A percentile compares a stretch with the other conserved stretches of the same genome.
phyloP scores from a whole-genome alignment of 1,140 invertebrate genomes.

The Caligus rogercresseyi region DNA sequence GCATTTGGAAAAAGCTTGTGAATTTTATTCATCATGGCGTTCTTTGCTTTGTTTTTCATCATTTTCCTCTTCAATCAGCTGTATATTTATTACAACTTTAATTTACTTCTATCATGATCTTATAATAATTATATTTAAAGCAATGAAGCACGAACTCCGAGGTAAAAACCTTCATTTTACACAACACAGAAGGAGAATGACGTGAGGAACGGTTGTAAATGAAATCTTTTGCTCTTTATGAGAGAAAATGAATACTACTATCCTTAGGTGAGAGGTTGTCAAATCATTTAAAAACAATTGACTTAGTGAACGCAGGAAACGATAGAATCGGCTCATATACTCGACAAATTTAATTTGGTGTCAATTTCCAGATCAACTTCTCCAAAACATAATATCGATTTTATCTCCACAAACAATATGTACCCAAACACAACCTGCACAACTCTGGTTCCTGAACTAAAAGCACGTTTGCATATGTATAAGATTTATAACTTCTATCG shows the following conservation, averaged over 20 bases:
- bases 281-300: not conserved
- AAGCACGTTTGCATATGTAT: slow-evolving; percentile 93
- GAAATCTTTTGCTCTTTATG: not conserved
- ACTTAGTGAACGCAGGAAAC: slow-evolving; percentile 11
- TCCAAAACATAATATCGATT: slow-evolving; percentile 22
- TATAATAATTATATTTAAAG: not conserved
- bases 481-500: too few relatives aligned
- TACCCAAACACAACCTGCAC: slow-evolving; percentile 42
- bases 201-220: not conserved
- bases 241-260: too few relatives aligned
- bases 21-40: too few relatives aligned
- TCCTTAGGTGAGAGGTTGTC: not conserved
- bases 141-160: not conserved
- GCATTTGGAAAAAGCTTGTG: too few relatives aligned
- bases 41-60: not conserved
- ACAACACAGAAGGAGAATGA: not conserved
- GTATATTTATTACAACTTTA: not conserved
- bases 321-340: slow-evolving; percentile 24
- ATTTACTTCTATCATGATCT: not conserved
- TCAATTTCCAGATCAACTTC: slow-evolving; percentile 25
- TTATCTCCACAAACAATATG: slow-evolving; percentile 21
- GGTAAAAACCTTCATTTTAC: not conserved
- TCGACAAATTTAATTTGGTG: slow-evolving; percentile 22
- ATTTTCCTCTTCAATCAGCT: not conserved
- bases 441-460: slow-evolving; percentile 70